Evolutionary conservation across 2,797 vertebrate species (phyloP).

Genomic region (Characodon lateralis): DNA sequence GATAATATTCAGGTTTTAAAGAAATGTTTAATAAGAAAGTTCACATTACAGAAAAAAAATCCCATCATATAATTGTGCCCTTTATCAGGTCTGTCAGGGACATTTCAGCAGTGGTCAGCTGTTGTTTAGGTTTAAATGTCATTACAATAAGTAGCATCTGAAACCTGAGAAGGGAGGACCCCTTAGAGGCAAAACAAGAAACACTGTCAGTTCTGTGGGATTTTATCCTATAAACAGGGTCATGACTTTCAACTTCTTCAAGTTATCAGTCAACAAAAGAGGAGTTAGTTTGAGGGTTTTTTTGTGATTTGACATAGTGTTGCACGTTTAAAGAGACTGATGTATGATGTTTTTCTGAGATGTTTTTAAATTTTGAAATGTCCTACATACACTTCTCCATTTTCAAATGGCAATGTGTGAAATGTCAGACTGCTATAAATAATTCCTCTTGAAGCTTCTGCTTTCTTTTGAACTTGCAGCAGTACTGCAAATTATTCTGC

Average conservation of each 20-base stretch:
- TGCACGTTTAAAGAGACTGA: not conserved
- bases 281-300: no score
- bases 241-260: not conserved
- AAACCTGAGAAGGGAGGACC: conserved; percentile 9
- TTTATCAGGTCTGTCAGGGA: not conserved
- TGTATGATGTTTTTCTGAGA: no score
- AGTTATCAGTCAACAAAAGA: not conserved
- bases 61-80: not conserved
- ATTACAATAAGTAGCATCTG: not conserved
- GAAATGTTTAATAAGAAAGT: not conserved
- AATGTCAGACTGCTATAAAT: not conserved
- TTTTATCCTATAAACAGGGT: not conserved
- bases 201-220: no score
- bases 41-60: not conserved
- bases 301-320: not conserved
- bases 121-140: not conserved
- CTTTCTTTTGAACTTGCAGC: not conserved
- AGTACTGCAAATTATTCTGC: not conserved
- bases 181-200: not conserved
- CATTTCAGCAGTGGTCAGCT: not conserved
- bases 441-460: not conserved
- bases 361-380: not conserved
- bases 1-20: not conserved
- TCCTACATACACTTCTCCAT: not conserved
- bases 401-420: not conserved